phyloP scores from a whole-genome alignment of 2,113 vertebrate genomes.

The Columbina picui region DNA sequence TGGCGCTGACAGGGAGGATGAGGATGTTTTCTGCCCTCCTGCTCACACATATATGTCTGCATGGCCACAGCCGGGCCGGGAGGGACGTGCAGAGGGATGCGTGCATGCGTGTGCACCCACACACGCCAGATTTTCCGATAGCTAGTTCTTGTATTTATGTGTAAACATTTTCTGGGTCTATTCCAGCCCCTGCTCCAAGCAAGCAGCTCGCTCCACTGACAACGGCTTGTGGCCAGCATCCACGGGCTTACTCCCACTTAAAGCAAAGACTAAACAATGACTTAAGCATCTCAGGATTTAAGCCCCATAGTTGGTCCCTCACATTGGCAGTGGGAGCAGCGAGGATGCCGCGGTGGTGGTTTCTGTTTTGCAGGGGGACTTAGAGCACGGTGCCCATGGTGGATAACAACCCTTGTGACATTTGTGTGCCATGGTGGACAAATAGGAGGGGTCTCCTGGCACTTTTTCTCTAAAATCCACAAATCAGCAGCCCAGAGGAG shows the following conservation, averaged over 20 bases:
- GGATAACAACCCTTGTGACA: neutral
- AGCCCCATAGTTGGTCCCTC: neutral
- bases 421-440: neutral
- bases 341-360: neutral
- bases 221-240: neutral
- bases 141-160: neutral
- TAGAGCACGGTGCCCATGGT: accelerated
- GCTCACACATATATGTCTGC: neutral
- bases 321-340: accelerated
- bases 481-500: neutral
- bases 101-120: neutral
- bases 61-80: neutral
- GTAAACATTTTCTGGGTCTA: slow-evolving; percentile 20
- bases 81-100: neutral
- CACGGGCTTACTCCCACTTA: neutral
- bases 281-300: neutral
- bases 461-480: neutral
- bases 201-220: neutral
- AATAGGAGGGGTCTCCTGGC: neutral
- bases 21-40: neutral
- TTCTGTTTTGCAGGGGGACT: neutral
- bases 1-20: neutral
- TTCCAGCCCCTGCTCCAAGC: neutral
- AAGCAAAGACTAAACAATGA: slow-evolving; percentile 49
- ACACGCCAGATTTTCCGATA: neutral